phyloP scores from a whole-genome alignment of 2,113 vertebrate species.

The Rhea americana region DNA sequence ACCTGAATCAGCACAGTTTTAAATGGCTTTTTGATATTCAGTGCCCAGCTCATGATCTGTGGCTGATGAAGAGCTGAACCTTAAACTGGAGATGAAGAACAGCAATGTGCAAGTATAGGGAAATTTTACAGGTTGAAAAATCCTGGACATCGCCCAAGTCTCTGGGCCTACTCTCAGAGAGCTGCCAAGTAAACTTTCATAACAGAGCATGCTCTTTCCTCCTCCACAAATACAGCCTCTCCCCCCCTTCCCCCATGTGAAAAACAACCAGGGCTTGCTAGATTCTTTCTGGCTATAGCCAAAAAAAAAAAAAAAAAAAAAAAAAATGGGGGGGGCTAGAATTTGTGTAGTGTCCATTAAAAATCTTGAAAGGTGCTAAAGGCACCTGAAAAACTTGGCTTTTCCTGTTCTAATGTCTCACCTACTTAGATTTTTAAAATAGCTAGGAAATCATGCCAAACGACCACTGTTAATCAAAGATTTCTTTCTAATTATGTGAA shows the following conservation, averaged over 20 bases:
- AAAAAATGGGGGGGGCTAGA: background rate
- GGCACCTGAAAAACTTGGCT: conserved; percentile 14
- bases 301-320: background rate
- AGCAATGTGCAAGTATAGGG: background rate
- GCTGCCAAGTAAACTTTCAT: background rate
- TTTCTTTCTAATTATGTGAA: conserved; percentile 14
- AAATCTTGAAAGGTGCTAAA: background rate
- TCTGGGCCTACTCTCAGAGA: background rate
- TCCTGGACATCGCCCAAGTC: fast-evolving
- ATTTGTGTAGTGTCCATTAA: background rate
- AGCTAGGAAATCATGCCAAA: conserved; percentile 16
- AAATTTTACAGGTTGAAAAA: background rate
- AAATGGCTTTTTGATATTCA: fast-evolving
- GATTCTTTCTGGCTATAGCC: background rate
- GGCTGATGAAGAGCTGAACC: background rate
- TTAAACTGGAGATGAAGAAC: background rate
- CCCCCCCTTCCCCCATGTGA: background rate
- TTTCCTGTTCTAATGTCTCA: background rate
- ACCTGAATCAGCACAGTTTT: background rate
- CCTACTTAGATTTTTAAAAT: background rate
- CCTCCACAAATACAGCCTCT: background rate
- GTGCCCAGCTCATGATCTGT: background rate
- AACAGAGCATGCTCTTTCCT: background rate
- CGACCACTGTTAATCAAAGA: conserved; percentile 13
- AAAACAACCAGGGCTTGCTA: background rate